Evolutionary conservation across 2,888 invertebrate genomes (phyloP).

Genomic region (Aphodius sticticus): DNA sequence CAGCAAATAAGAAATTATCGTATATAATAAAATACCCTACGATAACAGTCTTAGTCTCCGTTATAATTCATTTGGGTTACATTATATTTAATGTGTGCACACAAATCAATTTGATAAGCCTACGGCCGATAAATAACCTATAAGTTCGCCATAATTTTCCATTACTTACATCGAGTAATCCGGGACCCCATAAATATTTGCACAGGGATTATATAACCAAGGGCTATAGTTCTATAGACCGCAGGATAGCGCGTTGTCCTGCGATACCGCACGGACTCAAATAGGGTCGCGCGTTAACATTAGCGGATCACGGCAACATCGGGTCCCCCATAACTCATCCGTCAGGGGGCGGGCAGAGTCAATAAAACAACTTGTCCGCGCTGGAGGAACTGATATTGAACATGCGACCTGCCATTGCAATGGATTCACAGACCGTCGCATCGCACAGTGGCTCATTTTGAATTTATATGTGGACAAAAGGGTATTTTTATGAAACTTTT

Average conservation of each 20-base stretch:
- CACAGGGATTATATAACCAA: background rate
- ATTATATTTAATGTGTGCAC: background rate
- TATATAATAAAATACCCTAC: too few relatives aligned
- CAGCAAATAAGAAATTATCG: too few relatives aligned
- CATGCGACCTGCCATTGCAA: background rate
- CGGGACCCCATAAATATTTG: background rate
- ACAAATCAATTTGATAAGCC: slow-evolving; percentile 4
- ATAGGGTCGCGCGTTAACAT: background rate
- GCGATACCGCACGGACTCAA: background rate
- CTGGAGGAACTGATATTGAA: background rate
- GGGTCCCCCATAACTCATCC: slow-evolving; percentile 4
- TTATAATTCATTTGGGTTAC: too few relatives aligned
- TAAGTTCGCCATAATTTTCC: background rate
- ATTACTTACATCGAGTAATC: slow-evolving; percentile 4
- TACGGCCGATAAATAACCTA: background rate
- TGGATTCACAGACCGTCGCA: background rate
- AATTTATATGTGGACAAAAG: too few relatives aligned
- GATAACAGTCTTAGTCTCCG: too few relatives aligned
- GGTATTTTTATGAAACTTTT: too few relatives aligned
- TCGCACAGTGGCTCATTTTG: too few relatives aligned
- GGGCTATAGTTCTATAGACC: background rate
- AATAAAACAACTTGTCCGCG: slow-evolving; percentile 4
- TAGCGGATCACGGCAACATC: background rate
- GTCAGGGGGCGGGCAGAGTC: background rate
- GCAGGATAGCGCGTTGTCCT: background rate